Base-by-base conservation (phyloP, 1,140 invertebrate species). In the Drosophila nigrodunni region DNA sequence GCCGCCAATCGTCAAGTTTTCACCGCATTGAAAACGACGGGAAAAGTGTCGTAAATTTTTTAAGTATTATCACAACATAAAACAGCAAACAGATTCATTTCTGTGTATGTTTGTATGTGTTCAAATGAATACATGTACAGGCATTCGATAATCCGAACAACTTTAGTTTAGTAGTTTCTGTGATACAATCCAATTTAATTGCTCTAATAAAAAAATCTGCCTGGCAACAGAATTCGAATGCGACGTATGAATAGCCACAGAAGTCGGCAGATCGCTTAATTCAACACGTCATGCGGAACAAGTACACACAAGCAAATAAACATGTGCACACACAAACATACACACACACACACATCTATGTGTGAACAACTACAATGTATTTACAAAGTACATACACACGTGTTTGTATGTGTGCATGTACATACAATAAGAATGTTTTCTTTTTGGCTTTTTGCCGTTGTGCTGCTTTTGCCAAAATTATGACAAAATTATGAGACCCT, bases 401-500 rank as follows among this genome's bases (percentile, higher is more conserved):
- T 57, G 21, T 30, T 3, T 25, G 35, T 59, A 50, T 30, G 15
- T 64, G 13, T 35, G 30, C 21, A 43, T 18, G 39, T 11, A 30
- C 30, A 39, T 9, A 59, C 41, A 43, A 50, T 60, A 57, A 58
- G 35, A 41, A 44, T 60, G 43, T 59, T 37, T 75, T 57, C 34
- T 41, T 81, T 82, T 86, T 87, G 82, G 72, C 82, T 79, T 64
- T 58, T 52, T 87, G 82, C 83, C 72, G 60, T 67, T 65, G 54
- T 25, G 68, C 55, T 78, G 65, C 25, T 49, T 44, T 77, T 86
- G 82, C 82, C 82, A 86, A 86, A 85, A 86, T 79, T 87, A 86
- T 86, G 82, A 87, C 79, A 86, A 86, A 77, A 80, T 87, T 79
- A 88, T 86, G 83, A 86, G 78, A 88, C 82, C 86, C 82, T 88